phyloP scores from a whole-genome alignment of 1,140 invertebrate species.

The Micrasema minimum region DNA sequence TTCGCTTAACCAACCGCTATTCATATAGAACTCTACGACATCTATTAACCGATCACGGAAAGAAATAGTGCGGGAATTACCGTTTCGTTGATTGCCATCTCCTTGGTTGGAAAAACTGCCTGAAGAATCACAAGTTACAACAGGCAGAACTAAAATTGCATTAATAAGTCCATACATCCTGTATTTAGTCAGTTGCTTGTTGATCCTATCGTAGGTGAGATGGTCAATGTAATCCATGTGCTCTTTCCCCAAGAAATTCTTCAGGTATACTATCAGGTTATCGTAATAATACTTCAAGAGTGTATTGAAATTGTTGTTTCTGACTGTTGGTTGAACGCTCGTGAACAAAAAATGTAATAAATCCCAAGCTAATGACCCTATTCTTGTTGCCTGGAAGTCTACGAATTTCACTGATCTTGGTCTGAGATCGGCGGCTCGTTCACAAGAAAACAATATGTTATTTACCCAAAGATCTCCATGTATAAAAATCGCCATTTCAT shows the following conservation, averaged over 20 bases:
- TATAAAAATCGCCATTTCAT: conserved; percentile 51
- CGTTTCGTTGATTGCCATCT: conserved; percentile 5
- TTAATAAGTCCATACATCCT: conserved; percentile 46
- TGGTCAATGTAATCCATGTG: conserved; percentile 33
- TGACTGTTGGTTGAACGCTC: conserved; percentile 55
- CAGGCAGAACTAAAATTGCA: conserved; percentile 42
- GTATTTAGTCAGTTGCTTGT: conserved; percentile 23
- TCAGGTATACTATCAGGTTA: conserved; percentile 50
- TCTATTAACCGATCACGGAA: conserved; percentile 39
- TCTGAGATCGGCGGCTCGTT: conserved; percentile 41
- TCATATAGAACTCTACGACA: conserved; percentile 43
- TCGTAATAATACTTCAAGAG: conserved; percentile 57
- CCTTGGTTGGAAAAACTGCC: not conserved
- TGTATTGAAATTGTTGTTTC: conserved; percentile 55
- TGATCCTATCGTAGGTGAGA: conserved; percentile 32
- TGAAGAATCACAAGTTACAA: conserved; percentile 36
- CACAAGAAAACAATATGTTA: conserved; percentile 59
- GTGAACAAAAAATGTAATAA: conserved; percentile 59
- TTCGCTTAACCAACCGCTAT: conserved; percentile 34
- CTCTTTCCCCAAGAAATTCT: conserved; percentile 28
- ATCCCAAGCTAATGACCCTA: conserved; percentile 56
- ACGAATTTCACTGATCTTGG: conserved; percentile 56
- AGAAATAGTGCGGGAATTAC: conserved; percentile 17
- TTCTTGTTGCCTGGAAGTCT: conserved; percentile 59
- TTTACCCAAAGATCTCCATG: conserved; percentile 65